Base-by-base conservation (phyloP, 1,140 invertebrate species). In the Antheraea pernyi region DNA sequence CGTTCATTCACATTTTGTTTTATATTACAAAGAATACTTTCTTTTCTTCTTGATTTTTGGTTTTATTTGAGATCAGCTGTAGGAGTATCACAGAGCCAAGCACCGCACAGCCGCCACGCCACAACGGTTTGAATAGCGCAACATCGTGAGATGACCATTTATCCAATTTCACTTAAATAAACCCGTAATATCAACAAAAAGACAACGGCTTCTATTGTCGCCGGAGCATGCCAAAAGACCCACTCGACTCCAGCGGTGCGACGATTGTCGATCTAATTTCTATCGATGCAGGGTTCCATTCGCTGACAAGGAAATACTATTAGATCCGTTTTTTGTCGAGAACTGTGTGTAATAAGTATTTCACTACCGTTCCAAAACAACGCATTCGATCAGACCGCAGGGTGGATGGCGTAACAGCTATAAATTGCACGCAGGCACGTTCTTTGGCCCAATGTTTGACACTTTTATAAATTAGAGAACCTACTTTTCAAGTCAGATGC, bases 101-200 rank as follows among this genome's bases (percentile, higher is more conserved):
- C 73, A 71, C 78, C 72, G 76, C 81, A 71, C 76, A 65, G 72
- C 71, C 68, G 74, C 71, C 68, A 73, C 76, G 68, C 82, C 67
- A 69, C 70, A 69, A 74, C 73, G 72, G 79, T 83, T 88, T 89
- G 87, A 88, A 81, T 77, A 81, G 80, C 74, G 75, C 74, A 82
- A 85, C 80, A 85, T 83, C 75, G 75, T 78, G 84, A 85, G 86
- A 85, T 89, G 83, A 85, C 86, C 87, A 90, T 91, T 90, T 91
- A 90, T 87, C 84, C 82, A 83, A 89, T 90, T 91, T 91, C 88
- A 84, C 89, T 91, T 90, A 90, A 91, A 89, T 89, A 90, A 89
- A 90, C 83, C 88, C 74, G 87, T 85, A 89, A 87, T 89, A 85
- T 89, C 78, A 84, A 85, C 84, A 90, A 91, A 90, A 86, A 88